Conservation (phyloP, 2,113 vertebrate species). For the Hemiscyllium ocellatum region DNA sequence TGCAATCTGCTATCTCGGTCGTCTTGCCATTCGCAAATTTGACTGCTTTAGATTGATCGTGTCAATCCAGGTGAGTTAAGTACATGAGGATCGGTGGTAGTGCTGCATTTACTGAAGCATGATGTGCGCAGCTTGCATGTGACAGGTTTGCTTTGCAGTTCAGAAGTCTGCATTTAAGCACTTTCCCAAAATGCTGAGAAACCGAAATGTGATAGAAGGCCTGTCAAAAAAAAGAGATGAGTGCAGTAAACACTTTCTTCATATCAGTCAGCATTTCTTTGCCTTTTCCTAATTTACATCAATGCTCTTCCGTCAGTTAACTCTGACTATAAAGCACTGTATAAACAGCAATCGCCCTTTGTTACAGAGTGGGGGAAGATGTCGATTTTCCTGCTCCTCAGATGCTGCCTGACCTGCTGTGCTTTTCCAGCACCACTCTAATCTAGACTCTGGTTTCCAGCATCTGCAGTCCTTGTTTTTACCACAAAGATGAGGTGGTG, state of each 20-base stretch:
- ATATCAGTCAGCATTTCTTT: not conserved
- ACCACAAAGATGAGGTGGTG: too few relatives aligned
- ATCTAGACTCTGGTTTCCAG: too few relatives aligned
- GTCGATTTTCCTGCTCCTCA: too few relatives aligned
- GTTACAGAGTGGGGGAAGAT: not conserved
- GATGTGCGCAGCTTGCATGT: not conserved
- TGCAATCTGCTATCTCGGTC: not conserved
- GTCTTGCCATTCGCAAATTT: not conserved
- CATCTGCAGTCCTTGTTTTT: too few relatives aligned
- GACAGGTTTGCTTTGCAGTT: not conserved
- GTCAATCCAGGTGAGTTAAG: not conserved
- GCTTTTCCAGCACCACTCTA: too few relatives aligned
- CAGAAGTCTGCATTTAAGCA: not conserved
- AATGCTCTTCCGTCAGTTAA: not conserved
- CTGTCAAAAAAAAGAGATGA: not conserved
- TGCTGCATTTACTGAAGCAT: not conserved
- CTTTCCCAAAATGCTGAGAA: not conserved
- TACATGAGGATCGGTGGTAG: not conserved
- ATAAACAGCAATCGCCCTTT: not conserved
- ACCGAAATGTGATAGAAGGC: not conserved
- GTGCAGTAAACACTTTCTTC: not conserved
- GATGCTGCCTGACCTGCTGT: too few relatives aligned
- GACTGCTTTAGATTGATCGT: not conserved
- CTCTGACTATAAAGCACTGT: not conserved
- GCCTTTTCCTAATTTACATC: not conserved